phyloP scores from a whole-genome alignment of 2,113 vertebrate species.

The Protomyctophum bolini region DNA sequence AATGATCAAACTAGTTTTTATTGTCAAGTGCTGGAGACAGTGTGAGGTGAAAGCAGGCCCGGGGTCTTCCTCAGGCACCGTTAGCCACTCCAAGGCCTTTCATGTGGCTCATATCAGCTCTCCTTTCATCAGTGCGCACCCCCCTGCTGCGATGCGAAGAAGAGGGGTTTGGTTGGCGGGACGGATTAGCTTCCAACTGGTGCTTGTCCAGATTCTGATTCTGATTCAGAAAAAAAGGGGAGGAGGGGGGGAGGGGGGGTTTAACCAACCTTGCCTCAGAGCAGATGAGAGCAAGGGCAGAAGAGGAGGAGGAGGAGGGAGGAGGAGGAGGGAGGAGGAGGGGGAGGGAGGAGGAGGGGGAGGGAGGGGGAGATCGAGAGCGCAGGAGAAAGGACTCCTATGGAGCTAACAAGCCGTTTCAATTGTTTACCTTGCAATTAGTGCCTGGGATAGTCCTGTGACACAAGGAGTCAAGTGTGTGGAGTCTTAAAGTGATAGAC shows the following conservation, averaged over 20 bases:
- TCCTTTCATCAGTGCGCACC: conserved; percentile 68
- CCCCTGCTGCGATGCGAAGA: conserved; percentile 63
- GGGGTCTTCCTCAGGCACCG: conserved; percentile 50
- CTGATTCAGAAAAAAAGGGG: conserved; percentile 45
- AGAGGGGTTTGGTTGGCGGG: conserved; percentile 69
- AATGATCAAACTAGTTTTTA: conserved; percentile 61
- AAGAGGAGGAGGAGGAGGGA: conserved; percentile 21
- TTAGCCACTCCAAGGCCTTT: conserved; percentile 70
- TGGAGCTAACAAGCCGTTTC: conserved; percentile 55
- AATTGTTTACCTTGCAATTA: conserved; percentile 75
- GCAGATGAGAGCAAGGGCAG: conserved; percentile 49
- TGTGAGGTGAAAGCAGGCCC: conserved; percentile 52
- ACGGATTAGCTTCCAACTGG: conserved; percentile 76
- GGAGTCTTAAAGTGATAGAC: conserved; percentile 10
- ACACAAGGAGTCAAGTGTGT: conserved; percentile 64
- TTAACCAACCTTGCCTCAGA: conserved; percentile 62
- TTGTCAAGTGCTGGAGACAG: conserved; percentile 61
- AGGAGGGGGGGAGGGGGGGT: conserved; percentile 25
- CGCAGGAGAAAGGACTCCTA: conserved; percentile 38
- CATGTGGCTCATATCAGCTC: conserved; percentile 70
- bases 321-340: conserved; percentile 28
- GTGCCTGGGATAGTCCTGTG: conserved; percentile 52
- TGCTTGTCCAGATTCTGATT: conserved; percentile 75
- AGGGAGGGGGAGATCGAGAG: conserved; percentile 5
- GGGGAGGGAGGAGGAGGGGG: conserved; percentile 4